Percentiles rank a stretch among this genome's conserved stretches.
These are phyloP conservation scores for Boloria selene DNA, from an alignment of 2,888 invertebrate species.

Conservation along the genomic window DNA sequence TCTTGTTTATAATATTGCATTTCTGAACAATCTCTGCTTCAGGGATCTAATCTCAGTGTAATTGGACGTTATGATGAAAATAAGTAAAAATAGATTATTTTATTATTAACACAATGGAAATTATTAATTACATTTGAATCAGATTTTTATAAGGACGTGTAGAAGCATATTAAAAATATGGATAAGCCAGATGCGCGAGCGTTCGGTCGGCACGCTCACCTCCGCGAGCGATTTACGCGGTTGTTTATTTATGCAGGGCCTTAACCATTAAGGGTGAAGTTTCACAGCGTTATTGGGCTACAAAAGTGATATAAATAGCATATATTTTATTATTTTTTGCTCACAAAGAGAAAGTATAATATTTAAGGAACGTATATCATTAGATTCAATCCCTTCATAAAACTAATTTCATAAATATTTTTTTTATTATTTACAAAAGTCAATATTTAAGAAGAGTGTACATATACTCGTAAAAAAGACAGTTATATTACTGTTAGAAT, in stretches of 20 bases:
- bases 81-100: not conserved
- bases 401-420: too few species aligned
- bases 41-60: too few species aligned
- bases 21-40: too few species aligned
- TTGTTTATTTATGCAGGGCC: conserved; percentile 38
- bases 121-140: not conserved
- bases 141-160: not conserved
- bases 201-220: conserved; percentile 50
- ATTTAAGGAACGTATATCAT: too few species aligned
- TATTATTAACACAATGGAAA: not conserved
- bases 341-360: not conserved
- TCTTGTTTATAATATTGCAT: too few species aligned
- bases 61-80: too few species aligned
- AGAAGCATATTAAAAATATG: conserved; percentile 37
- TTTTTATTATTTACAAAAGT: too few species aligned
- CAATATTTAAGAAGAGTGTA: too few species aligned
- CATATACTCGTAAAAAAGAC: too few species aligned
- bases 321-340: not conserved
- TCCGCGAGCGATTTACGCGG: conserved; percentile 47
- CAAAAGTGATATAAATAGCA: not conserved
- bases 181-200: conserved; percentile 52
- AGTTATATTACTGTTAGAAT: too few species aligned
- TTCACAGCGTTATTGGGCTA: conserved; percentile 10
- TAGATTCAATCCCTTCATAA: too few species aligned
- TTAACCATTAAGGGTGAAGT: conserved; percentile 15